These are phyloP conservation scores for Melipona beecheii DNA, from an alignment of 2,888 invertebrate species.

Conservation along the genomic window DNA sequence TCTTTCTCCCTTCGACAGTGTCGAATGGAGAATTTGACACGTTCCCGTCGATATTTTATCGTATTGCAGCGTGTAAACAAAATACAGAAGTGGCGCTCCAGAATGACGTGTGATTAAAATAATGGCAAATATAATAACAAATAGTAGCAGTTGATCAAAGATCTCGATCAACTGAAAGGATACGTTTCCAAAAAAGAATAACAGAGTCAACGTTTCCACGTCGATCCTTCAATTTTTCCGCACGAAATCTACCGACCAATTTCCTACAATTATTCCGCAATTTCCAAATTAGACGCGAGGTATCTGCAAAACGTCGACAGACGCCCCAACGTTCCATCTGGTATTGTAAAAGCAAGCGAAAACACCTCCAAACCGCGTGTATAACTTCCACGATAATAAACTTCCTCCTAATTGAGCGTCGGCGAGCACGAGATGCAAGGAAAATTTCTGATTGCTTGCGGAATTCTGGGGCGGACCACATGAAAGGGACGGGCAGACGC, in stretches of 20 bases:
- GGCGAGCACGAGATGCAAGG: not conserved
- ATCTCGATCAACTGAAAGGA: not conserved
- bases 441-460: conserved; percentile 32
- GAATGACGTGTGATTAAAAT: no score
- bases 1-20: no score
- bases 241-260: no score
- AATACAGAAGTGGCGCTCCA: no score
- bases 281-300: not conserved
- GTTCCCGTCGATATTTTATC: no score
- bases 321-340: not conserved
- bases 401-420: not conserved
- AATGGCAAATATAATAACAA: no score
- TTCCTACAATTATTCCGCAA: no score
- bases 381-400: not conserved
- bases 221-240: no score
- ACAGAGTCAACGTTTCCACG: not conserved
- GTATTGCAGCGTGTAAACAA: no score
- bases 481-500: conserved; percentile 33
- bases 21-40: no score
- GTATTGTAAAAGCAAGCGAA: not conserved
- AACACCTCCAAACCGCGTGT: not conserved
- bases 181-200: no score
- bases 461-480: conserved; percentile 22
- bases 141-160: no score
- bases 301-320: not conserved